A percentile compares a stretch with the other conserved stretches of the same genome.
Evolutionary conservation across 2,888 invertebrate species (phyloP).

Genomic region (Luperina nickerlii): DNA sequence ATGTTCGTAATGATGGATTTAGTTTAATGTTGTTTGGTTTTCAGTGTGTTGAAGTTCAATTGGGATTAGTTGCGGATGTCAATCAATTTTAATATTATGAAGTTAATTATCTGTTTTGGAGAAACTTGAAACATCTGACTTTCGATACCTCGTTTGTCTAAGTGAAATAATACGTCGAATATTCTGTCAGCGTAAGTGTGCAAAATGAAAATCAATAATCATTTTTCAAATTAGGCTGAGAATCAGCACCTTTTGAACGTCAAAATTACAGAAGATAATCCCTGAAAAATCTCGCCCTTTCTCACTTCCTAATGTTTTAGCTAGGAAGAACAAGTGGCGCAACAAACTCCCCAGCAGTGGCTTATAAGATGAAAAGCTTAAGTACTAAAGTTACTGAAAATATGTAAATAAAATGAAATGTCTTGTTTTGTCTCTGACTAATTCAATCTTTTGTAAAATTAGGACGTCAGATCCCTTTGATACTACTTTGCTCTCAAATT

Average conservation of each 20-base stretch:
- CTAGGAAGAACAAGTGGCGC: too few species aligned
- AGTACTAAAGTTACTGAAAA: background rate
- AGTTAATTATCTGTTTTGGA: background rate
- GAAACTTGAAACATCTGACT: background rate
- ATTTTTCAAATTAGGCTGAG: background rate
- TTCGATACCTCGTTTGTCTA: background rate
- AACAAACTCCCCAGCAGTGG: too few species aligned
- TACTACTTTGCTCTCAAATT: background rate
- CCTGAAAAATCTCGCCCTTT: background rate
- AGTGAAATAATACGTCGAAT: background rate
- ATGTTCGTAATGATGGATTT: slow-evolving; percentile 1
- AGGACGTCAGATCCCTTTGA: background rate
- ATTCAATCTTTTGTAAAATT: slow-evolving; percentile 8
- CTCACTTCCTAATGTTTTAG: too few species aligned
- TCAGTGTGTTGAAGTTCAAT: background rate
- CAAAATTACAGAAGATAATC: background rate
- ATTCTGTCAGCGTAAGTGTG: background rate
- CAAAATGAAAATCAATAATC: background rate
- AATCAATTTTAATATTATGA: too few species aligned
- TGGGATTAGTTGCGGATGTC: background rate
- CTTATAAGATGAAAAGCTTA: too few species aligned
- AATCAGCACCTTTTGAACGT: background rate
- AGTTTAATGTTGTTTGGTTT: slow-evolving; percentile 2
- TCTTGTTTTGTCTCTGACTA: background rate
- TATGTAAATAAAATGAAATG: background rate